Conservation (phyloP, 2,797 vertebrate species). For the Poecilia gillii region DNA sequence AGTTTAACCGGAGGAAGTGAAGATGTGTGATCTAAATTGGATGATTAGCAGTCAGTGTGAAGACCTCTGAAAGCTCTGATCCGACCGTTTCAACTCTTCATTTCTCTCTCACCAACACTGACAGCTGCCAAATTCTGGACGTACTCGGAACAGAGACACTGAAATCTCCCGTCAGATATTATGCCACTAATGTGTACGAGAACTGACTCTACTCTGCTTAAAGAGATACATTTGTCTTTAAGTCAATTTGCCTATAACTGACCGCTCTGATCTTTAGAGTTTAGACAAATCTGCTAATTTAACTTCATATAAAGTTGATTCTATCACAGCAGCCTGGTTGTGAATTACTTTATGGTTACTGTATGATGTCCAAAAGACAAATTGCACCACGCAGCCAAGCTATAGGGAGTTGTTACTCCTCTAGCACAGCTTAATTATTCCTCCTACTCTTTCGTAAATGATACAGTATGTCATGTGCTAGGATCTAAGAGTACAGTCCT, state of each 20-base stretch:
- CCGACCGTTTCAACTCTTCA: slow-evolving; percentile 7
- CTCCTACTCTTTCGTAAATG: slow-evolving; percentile 60
- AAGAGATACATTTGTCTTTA: slow-evolving; percentile 7
- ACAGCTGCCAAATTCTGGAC: slow-evolving; percentile 34
- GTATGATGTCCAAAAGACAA: slow-evolving; percentile 57
- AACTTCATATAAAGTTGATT: slow-evolving; percentile 17
- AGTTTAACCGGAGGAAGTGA: slow-evolving; percentile 62
- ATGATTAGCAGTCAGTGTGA: slow-evolving; percentile 71
- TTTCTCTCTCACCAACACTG: slow-evolving; percentile 38
- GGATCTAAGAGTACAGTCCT: slow-evolving; percentile 71
- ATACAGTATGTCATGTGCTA: slow-evolving; percentile 67
- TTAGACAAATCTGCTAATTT: slow-evolving; percentile 4
- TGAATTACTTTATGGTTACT: slow-evolving; percentile 47
- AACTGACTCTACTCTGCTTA: slow-evolving; percentile 21
- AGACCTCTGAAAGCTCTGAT: slow-evolving; percentile 59
- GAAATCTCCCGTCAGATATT: slow-evolving; percentile 35
- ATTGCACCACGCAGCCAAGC: slow-evolving; percentile 45
- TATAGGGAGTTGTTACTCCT: slow-evolving; percentile 47
- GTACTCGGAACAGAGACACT: slow-evolving; percentile 27
- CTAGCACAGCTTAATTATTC: slow-evolving; percentile 68
- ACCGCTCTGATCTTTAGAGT: slow-evolving; percentile 8
- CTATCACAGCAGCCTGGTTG: slow-evolving; percentile 7
- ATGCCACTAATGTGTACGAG: slow-evolving; percentile 25
- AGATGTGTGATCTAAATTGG: slow-evolving; percentile 73
- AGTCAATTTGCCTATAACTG: slow-evolving; percentile 4